These are phyloP conservation scores for Propithecus perrieri DNA, from an alignment of 2,797 vertebrate species.

Conservation along the genomic window DNA sequence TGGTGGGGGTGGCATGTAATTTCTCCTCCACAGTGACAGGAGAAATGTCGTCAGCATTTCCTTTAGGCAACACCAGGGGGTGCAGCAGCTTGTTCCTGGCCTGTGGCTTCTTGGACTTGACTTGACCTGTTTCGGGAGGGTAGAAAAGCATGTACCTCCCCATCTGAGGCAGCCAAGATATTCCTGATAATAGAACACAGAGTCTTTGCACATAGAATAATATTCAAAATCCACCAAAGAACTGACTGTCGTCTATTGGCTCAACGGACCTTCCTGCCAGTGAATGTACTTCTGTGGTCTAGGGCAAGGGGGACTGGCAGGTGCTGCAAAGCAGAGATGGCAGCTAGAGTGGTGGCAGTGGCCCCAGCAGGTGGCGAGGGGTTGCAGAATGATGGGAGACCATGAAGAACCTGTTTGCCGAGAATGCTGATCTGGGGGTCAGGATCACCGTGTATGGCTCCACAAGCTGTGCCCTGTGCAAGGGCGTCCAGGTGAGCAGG, in stretches of 20 bases:
- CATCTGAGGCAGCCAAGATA: neutral
- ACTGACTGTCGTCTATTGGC: neutral
- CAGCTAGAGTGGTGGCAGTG: neutral
- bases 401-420: neutral
- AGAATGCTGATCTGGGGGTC: neutral
- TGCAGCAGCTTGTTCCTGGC: conserved; percentile 12
- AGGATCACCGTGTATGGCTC: neutral
- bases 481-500: neutral
- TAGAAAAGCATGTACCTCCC: neutral
- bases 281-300: neutral
- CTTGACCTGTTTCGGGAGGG: neutral
- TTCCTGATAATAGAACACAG: neutral
- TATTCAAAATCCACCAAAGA: neutral
- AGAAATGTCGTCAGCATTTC: conserved; percentile 16
- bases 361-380: neutral
- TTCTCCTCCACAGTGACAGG: neutral
- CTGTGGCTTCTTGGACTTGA: neutral
- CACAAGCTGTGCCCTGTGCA: neutral
- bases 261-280: neutral
- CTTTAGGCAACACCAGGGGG: conserved; percentile 46
- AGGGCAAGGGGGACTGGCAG: neutral
- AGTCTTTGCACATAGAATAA: neutral
- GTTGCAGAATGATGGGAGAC: neutral
- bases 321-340: neutral
- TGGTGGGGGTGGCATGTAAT: neutral